Conservation (phyloP, 1,140 invertebrate genomes). For the Cheumatopsyche charites region DNA sequence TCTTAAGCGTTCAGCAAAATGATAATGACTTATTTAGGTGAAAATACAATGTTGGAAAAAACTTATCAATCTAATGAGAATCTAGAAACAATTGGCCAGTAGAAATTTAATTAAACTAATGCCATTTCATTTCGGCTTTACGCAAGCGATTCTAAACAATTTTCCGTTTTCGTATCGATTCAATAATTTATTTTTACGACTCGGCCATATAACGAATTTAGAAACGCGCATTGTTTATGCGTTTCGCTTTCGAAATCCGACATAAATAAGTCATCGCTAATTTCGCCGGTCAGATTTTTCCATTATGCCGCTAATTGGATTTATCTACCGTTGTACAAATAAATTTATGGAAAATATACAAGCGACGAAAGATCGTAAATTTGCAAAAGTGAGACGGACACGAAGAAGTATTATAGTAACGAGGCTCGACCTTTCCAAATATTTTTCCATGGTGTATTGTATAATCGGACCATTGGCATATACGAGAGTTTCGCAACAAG, state of each 20-base stretch:
- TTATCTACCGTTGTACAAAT: slow-evolving; percentile 12
- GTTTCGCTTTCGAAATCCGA: background rate
- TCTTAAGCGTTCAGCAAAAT: no score
- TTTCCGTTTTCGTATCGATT: no score
- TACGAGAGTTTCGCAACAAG: slow-evolving; percentile 25
- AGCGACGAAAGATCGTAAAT: slow-evolving; percentile 17
- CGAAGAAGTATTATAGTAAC: background rate
- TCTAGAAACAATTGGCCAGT: no score
- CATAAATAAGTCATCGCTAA: background rate
- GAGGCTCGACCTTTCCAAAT: background rate
- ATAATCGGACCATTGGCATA: slow-evolving; percentile 22
- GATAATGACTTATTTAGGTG: no score
- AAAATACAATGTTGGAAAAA: no score
- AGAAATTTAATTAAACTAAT: no score
- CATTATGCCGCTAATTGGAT: slow-evolving; percentile 4
- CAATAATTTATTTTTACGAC: no score
- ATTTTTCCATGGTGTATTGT: background rate
- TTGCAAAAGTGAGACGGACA: slow-evolving; percentile 3
- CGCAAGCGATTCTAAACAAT: no score
- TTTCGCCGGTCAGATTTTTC: background rate
- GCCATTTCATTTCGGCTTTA: no score
- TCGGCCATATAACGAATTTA: background rate
- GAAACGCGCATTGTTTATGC: background rate
- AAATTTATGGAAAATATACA: background rate
- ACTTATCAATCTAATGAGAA: no score